phyloP scores from a whole-genome alignment of 1,140 invertebrate species.

The Harpegnathos saltator region DNA sequence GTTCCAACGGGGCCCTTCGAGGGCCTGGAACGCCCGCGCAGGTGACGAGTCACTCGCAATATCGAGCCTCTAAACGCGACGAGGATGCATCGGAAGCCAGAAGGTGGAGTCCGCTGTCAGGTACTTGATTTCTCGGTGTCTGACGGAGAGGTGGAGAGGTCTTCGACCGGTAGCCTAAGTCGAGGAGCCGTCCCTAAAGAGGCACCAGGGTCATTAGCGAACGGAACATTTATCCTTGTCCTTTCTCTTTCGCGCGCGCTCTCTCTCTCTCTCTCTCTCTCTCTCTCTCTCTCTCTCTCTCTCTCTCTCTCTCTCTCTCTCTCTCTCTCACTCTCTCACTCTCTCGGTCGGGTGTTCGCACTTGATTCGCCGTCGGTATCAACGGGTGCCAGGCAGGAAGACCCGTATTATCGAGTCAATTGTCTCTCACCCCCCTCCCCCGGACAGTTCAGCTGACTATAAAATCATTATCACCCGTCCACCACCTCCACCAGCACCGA shows the following conservation, averaged over 20 bases:
- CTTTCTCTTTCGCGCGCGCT: no score
- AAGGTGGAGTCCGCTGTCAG: slow-evolving; percentile 74
- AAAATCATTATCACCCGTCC: slow-evolving; percentile 85
- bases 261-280: slow-evolving; percentile 62
- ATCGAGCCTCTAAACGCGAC: slow-evolving; percentile 50
- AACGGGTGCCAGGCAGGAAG: slow-evolving; percentile 86
- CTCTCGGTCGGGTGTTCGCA: slow-evolving; percentile 78
- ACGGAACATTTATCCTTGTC: slow-evolving; percentile 83
- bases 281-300: slow-evolving; percentile 23
- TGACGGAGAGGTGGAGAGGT: slow-evolving; percentile 72
- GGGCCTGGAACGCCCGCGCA: not conserved
- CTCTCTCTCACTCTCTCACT: slow-evolving; percentile 58
- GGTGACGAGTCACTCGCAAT: slow-evolving; percentile 49
- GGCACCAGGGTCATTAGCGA: slow-evolving; percentile 79
- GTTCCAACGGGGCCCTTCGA: not conserved
- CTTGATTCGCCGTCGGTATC: slow-evolving; percentile 84
- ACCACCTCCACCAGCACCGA: slow-evolving; percentile 71
- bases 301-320: slow-evolving; percentile 49
- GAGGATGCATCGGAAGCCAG: slow-evolving; percentile 69
- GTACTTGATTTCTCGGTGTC: slow-evolving; percentile 68
- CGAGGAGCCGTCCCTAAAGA: slow-evolving; percentile 76
- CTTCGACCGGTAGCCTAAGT: slow-evolving; percentile 76
- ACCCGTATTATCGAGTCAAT: slow-evolving; percentile 85
- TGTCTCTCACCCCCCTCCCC: slow-evolving; percentile 82
- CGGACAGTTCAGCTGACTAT: slow-evolving; percentile 82